Base-by-base conservation (phyloP, 1,140 invertebrate species). In the Dufourea novaeangliae region DNA sequence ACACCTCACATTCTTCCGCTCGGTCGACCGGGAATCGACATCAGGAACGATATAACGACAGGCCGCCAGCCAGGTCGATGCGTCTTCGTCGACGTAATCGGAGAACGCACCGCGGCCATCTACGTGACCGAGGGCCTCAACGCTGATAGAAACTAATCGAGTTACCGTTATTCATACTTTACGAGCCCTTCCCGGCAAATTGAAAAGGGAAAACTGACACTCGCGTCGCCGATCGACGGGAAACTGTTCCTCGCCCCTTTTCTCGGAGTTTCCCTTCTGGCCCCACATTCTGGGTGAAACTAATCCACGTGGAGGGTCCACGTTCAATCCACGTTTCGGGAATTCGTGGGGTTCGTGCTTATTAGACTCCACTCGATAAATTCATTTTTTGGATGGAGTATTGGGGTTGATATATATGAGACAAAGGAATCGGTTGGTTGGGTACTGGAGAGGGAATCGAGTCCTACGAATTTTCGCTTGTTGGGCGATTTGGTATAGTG, bases 1-100 rank as follows among this genome's bases (percentile, higher is more conserved):
- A 10, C 25, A 25, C 34, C 44, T 64, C 67, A 27, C 50, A n/a
- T 66, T 77, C 61, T 73, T 83, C 62, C 79, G 52, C 68, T 69
- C 59, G 52, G 54, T 20, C 37, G 64, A 46, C 22, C 41, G 29
- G 34, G 52, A n/a, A 41, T 76, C 34, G 34, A 59, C 39, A 54
- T 81, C n/a, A 17, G 46, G 34, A 4, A 50, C 22, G 25, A 52
- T n/a, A 37, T 59, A 72, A 83, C 61, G 52, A 17, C 37, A 37
- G 39, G 20, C n/a, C 29, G 20, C n/a, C 29, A 11, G n/a, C 1
- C 44, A 39, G 46, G 78, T 79, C 61, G 76, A 79, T 83, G 80
- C 75, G 46, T 66, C 62, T 82, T 79, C 76, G 37, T 67, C 76
- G 50, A 78, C 69, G 72, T 82, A 83, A 83, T 82, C 81, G 74